A percentile compares a stretch with the other conserved stretches of the same genome.
phyloP scores from a whole-genome alignment of 1,140 invertebrate species.

The Frieseomelitta varia region DNA sequence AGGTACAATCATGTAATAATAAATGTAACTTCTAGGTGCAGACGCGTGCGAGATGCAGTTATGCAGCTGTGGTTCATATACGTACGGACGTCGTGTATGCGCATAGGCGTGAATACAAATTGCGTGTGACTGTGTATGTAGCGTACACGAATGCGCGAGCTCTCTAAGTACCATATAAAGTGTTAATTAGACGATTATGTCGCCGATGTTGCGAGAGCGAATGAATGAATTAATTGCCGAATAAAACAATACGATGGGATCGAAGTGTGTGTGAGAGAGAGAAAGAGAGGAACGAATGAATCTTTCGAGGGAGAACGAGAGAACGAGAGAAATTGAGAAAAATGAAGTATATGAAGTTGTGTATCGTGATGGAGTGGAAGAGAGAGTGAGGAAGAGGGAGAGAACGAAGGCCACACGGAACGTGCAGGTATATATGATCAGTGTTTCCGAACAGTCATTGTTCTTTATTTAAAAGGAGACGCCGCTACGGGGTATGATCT shows the following conservation, averaged over 20 bases:
- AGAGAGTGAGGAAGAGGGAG: background rate
- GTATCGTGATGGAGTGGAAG: too few relatives aligned
- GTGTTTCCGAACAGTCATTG: slow-evolving; percentile 54
- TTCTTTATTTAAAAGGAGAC: slow-evolving; percentile 59
- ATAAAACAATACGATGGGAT: background rate
- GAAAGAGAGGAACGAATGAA: slow-evolving; percentile 9
- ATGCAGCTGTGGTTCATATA: slow-evolving; percentile 62
- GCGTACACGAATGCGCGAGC: slow-evolving; percentile 32
- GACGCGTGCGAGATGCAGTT: slow-evolving; percentile 49
- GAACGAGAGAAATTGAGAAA: background rate
- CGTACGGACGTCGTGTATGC: slow-evolving; percentile 1
- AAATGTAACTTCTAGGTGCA: slow-evolving; percentile 63
- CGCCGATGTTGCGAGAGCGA: slow-evolving; percentile 34
- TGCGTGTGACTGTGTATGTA: slow-evolving; percentile 28
- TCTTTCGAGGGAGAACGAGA: background rate
- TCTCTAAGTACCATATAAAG: slow-evolving; percentile 52
- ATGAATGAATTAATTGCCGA: background rate
- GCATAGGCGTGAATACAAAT: slow-evolving; percentile 35
- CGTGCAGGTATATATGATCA: slow-evolving; percentile 57
- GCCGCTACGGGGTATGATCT: slow-evolving; percentile 44
- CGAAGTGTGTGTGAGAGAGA: background rate
- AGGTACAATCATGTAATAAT: slow-evolving; percentile 56
- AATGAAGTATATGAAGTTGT: too few relatives aligned
- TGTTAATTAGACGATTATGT: slow-evolving; percentile 49
- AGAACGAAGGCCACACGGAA: slow-evolving; percentile 29